These are phyloP conservation scores for Philypnodon macrostomus DNA, from an alignment of 2,797 vertebrate species.

Conservation along the genomic window DNA sequence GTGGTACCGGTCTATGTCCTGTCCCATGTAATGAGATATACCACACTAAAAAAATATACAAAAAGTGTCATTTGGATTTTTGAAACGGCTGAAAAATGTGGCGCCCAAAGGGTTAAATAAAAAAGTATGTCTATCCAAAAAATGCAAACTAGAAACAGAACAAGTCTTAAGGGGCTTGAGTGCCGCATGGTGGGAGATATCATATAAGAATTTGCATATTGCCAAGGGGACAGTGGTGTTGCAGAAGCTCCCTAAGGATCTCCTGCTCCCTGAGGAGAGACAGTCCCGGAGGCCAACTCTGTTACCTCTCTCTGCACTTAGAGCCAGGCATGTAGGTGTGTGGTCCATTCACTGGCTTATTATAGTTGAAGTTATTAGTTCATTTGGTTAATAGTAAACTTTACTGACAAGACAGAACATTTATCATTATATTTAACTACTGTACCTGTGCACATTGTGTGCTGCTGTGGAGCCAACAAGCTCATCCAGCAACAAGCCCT, in stretches of 20 bases:
- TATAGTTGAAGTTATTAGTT: slow-evolving; percentile 28
- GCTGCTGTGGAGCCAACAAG: slow-evolving; percentile 22
- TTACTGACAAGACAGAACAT: slow-evolving; percentile 20
- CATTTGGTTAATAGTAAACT: slow-evolving; percentile 39
- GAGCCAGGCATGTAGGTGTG: slow-evolving; percentile 16
- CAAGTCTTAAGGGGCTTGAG: slow-evolving; percentile 54
- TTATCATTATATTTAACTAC: slow-evolving; percentile 3
- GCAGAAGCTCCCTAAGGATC: slow-evolving; percentile 54
- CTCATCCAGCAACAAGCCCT: slow-evolving; percentile 30
- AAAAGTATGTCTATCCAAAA: slow-evolving; percentile 44
- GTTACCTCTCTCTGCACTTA: slow-evolving; percentile 35
- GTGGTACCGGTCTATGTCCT: no score
- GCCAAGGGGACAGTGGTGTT: slow-evolving; percentile 68
- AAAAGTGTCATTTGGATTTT: no score
- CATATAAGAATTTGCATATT: slow-evolving; percentile 69
- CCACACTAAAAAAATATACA: no score
- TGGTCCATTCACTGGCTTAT: slow-evolving; percentile 36
- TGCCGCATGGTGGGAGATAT: slow-evolving; percentile 62
- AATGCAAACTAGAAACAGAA: slow-evolving; percentile 54
- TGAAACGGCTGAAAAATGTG: no score
- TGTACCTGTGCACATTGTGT: slow-evolving; percentile 29
- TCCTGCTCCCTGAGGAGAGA: slow-evolving; percentile 56
- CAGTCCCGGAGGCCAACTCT: slow-evolving; percentile 63
- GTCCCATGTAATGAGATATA: no score
- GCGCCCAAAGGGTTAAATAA: no score